These are phyloP conservation scores for Nymphalis io DNA, from an alignment of 1,140 invertebrate genomes.

Conservation along the genomic window DNA sequence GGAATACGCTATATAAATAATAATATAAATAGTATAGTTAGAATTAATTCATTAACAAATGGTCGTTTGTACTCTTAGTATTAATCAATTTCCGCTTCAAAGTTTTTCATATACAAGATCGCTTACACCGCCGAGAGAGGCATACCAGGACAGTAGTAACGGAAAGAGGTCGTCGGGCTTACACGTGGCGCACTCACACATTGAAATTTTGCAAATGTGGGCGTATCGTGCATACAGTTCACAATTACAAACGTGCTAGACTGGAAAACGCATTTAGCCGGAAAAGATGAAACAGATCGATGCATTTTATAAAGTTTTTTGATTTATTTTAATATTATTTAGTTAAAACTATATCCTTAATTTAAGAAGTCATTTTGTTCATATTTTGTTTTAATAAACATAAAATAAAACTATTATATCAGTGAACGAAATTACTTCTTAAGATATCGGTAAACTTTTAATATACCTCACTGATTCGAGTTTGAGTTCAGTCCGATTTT, in stretches of 20 bases:
- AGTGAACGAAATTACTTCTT: neutral
- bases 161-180: constrained; percentile 52
- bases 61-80: neutral
- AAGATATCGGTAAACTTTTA: neutral
- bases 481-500: constrained; percentile 38
- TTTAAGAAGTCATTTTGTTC: neutral
- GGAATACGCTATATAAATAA: neutral
- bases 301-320: constrained; percentile 40
- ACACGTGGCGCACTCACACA: constrained; percentile 74
- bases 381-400: neutral
- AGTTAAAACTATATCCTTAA: neutral
- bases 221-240: constrained; percentile 44
- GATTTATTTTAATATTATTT: neutral
- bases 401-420: too few species aligned
- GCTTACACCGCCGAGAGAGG: constrained; percentile 71
- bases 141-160: constrained; percentile 66
- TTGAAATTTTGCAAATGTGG: constrained; percentile 23
- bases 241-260: constrained; percentile 67
- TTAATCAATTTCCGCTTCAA: constrained; percentile 47
- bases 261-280: constrained; percentile 74
- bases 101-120: constrained; percentile 73
- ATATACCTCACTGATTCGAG: neutral
- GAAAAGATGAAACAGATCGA: constrained; percentile 74
- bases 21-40: neutral
- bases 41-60: neutral